Evolutionary conservation across 2,888 invertebrate species (phyloP).

Genomic region (Serripes groenlandicus): DNA sequence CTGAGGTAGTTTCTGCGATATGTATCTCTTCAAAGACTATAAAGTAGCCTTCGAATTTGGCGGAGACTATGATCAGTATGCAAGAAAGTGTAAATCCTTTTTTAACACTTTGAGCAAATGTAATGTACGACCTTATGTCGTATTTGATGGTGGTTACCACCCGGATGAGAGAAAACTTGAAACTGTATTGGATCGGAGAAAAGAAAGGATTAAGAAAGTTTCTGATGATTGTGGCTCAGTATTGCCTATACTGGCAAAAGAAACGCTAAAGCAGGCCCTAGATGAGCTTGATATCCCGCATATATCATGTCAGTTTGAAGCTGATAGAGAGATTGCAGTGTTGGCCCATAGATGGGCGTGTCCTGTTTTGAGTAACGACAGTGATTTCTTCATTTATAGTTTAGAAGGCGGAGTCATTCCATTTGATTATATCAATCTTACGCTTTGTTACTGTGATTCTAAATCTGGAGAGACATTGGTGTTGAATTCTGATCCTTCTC

Average conservation of each 20-base stretch:
- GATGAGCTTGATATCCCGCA: constrained; percentile 90
- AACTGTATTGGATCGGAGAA: constrained; percentile 79
- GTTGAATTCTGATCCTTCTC: constrained; percentile 8
- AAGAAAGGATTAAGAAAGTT: constrained; percentile 76
- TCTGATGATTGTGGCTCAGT: constrained; percentile 87
- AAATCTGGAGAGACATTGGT: constrained; percentile 43
- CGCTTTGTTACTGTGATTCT: constrained; percentile 57
- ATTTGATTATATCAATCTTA: constrained; percentile 87
- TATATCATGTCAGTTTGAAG: constrained; percentile 94
- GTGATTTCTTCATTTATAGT: constrained; percentile 97
- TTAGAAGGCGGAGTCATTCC: constrained; percentile 92
- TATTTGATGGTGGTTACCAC: constrained; percentile 86
- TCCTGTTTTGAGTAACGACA: constrained; percentile 96
- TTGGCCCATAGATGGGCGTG: constrained; percentile 92
- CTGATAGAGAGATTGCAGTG: constrained; percentile 95
- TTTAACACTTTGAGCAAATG: constrained; percentile 79
- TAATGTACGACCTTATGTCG: constrained; percentile 81
- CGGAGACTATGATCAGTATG: constrained; percentile 85
- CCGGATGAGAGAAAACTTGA: constrained; percentile 82
- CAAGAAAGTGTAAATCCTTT: constrained; percentile 71
- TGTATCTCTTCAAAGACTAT: constrained; percentile 75
- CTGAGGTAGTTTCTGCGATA: too few species aligned
- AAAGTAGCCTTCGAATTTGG: constrained; percentile 80
- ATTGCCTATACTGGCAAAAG: constrained; percentile 92
- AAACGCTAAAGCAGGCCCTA: constrained; percentile 92